Evolutionary conservation across 2,113 vertebrate species (phyloP), one percentile per base, ranked within the genome.

Genomic region (Prionailurus bengalensis): DNA sequence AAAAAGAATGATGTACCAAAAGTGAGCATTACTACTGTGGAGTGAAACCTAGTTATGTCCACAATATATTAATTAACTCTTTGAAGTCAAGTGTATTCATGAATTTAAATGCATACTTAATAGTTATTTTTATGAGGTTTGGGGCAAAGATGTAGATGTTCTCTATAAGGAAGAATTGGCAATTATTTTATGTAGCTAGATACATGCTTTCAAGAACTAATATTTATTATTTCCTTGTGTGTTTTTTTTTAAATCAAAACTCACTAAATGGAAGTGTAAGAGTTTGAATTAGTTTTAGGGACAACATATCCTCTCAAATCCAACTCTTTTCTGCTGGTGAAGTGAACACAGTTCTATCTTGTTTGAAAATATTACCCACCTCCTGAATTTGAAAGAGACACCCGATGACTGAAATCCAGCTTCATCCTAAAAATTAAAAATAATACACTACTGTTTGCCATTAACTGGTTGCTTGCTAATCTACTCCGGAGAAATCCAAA

Each of bases 181-280:
- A 93, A 95, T 45, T 81, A 6, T 17, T 63, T 93, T 39, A 73
- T 88, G 25, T 78, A 85, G 73, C 21, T 86, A 78, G 13, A 87
- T 63, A 83, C 31, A 58, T 68, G 25, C 11, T 92, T 93, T 96
- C 11, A 65, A 92, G 93, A 91, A 29, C n/a, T 48, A 39, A 55
- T 48, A 78, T 25, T 58, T 74, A 71, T 27, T 70, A 73, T 87
- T 83, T 53, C 15, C 4, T 70, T 27, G 12, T 63, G 21, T 89
- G 16, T 27, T 39, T 84, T 51, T 66, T 83, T 87, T 91, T 3
- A 17, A 96, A 58, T 94, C 14, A 78, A 90, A 95, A 94, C 48
- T 95, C 27, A 63, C 39, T 74, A 86, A 89, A 55, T 82, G 19
- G 31, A 36, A 65, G 33, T 36, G 33, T 58, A 93, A 68, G 3